These are phyloP conservation scores for Nomada fucata DNA, from an alignment of 2,888 invertebrate genomes.

Conservation along the genomic window DNA sequence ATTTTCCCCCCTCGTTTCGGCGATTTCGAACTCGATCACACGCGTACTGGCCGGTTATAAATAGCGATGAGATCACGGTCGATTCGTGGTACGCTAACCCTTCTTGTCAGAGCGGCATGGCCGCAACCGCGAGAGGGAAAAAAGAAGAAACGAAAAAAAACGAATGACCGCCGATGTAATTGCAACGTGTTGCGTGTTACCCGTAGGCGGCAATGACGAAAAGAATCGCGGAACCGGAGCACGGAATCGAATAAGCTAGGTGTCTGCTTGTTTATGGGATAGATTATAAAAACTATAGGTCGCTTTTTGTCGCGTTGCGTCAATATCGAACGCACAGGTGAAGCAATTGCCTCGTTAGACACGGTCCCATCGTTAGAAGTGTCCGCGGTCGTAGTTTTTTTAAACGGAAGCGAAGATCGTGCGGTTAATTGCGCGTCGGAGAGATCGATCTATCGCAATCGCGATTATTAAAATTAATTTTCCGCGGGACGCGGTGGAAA, in stretches of 20 bases:
- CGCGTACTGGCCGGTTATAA: constrained; percentile 41
- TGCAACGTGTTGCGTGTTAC: constrained; percentile 21
- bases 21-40: constrained; percentile 29
- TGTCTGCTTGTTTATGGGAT: constrained; percentile 5
- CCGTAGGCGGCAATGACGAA: constrained; percentile 26
- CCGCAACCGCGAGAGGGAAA: constrained; percentile 30
- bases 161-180: constrained; percentile 31
- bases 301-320: constrained; percentile 5
- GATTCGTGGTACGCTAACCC: constrained; percentile 62
- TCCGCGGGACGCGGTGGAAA: constrained; percentile 7
- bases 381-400: constrained; percentile 22
- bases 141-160: constrained; percentile 20
- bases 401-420: background rate
- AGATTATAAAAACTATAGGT: constrained; percentile 27
- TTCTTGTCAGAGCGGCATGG: background rate
- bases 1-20: background rate
- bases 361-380: constrained; percentile 39
- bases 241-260: constrained; percentile 40
- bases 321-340: constrained; percentile 10
- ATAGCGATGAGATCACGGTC: constrained; percentile 44
- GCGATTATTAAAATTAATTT: constrained; percentile 51
- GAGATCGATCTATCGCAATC: constrained; percentile 41
- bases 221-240: constrained; percentile 33
- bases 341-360: constrained; percentile 35
- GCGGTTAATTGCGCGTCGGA: constrained; percentile 48